Base-by-base conservation (phyloP, 2,797 vertebrate species). In the Phrynocephalus guinanensis region DNA sequence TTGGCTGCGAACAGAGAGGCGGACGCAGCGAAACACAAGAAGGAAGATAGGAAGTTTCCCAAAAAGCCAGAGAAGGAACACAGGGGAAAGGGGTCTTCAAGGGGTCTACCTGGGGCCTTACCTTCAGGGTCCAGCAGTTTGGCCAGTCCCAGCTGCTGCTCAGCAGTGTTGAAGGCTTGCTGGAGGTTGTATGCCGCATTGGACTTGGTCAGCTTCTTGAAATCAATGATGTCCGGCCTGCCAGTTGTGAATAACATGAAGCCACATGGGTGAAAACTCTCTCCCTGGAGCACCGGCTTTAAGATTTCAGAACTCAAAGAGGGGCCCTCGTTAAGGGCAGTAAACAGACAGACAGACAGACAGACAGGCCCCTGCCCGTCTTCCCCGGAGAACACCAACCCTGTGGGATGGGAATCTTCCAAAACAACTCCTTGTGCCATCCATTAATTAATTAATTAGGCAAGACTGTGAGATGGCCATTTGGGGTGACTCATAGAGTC, bases 71-170 rank as follows among this genome's bases (percentile, higher is more conserved):
- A 84, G 8, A 15, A 6, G 5, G 26, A 68, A 13, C 63, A 3
- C 33, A 15, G 33, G 20, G 9, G 38, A 18, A 38, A 26, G 20
- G 67, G 24, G 13, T 8, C 33, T 10, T 5, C 24, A 1, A 0
- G 1, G 16, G 71, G n/a, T 38, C 2, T 5, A 70, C n/a, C n/a
- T 13, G 0, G 1, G 50, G 44, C 30, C 92, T 93, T 91, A 99
- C 99, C 99, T 93, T 99, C 99, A 0, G 99, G 99, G 92, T 99
- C 99, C 91, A 99, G 96, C 50, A 99, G 97, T 24, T 99, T 99
- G n/a, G 98, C 98, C 91, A 99, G 97, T 10, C 99, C 98, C 91
- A 99, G 97, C 88, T 97, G 97, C 93, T 98, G 98, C 93, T 99
- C 99, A 0, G 99, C 98, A 0, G 97, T 95, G 92, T 97, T 99